Conservation (phyloP, 2,888 invertebrate species). For the Nemapogon koenigi region DNA sequence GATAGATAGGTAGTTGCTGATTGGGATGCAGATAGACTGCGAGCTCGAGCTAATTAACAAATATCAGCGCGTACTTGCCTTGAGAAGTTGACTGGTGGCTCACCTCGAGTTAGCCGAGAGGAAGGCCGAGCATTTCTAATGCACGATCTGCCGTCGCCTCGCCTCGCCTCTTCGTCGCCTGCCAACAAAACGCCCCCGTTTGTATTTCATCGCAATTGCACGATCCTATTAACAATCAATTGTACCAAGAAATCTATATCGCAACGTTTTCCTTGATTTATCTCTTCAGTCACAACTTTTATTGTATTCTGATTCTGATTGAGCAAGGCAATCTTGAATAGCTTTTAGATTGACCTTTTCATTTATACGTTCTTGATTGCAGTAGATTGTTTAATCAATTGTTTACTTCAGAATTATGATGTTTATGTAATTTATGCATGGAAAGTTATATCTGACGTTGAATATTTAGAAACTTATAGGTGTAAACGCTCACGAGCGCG, state of each 20-base stretch:
- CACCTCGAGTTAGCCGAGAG: constrained; percentile 40
- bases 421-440: too few species aligned
- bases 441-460: too few species aligned
- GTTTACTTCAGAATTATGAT: too few species aligned
- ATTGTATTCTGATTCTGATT: too few species aligned
- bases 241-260: too few species aligned
- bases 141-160: constrained; percentile 7
- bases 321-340: too few species aligned
- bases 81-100: constrained; percentile 40
- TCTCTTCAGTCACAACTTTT: too few species aligned
- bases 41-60: constrained; percentile 34
- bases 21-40: constrained; percentile 9
- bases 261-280: too few species aligned
- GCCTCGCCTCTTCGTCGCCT: constrained; percentile 3
- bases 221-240: constrained; percentile 6
- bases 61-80: constrained; percentile 42
- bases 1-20: constrained; percentile 2
- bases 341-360: too few species aligned
- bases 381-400: too few species aligned
- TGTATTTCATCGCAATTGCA: constrained; percentile 6
- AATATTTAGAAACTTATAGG: constrained; percentile 24
- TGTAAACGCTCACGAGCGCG: constrained; percentile 34
- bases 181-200: constrained; percentile 5
- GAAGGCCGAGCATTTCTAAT: constrained; percentile 29
- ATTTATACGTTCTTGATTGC: too few species aligned